These are phyloP conservation scores for Datnioides undecimradiatus DNA, from an alignment of 2,113 vertebrate genomes.

Conservation along the genomic window DNA sequence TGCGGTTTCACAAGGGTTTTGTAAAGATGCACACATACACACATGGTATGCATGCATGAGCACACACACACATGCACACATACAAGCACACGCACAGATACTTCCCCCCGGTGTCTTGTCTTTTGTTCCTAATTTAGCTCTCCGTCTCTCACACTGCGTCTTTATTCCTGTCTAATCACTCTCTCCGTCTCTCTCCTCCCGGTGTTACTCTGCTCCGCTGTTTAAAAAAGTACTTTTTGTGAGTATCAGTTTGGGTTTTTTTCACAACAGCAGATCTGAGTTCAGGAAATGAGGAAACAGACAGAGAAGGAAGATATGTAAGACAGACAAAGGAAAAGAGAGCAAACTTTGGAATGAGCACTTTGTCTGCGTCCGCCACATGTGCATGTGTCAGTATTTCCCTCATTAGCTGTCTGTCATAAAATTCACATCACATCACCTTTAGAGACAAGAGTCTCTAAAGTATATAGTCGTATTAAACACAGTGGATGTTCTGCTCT, in stretches of 20 bases:
- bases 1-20: conserved; percentile 22
- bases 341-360: conserved; percentile 15
- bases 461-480: conserved; percentile 42
- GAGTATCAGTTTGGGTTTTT: no score
- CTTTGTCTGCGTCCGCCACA: conserved; percentile 20
- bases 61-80: not conserved
- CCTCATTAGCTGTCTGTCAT: conserved; percentile 1
- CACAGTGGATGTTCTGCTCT: conserved; percentile 17
- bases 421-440: not conserved
- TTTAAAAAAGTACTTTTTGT: not conserved
- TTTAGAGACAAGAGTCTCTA: not conserved
- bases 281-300: not conserved
- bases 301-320: not conserved
- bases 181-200: not conserved
- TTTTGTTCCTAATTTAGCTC: conserved; percentile 61
- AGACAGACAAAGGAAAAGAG: not conserved
- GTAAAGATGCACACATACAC: conserved; percentile 20
- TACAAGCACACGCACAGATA: not conserved
- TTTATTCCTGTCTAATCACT: conserved; percentile 31
- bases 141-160: conserved; percentile 12
- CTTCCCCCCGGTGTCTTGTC: conserved; percentile 29
- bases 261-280: not conserved
- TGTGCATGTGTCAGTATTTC: conserved; percentile 1
- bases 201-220: not conserved
- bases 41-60: conserved; percentile 18